phyloP scores from a whole-genome alignment of 2,113 vertebrate species.

The Nothocercus nigrocapillus region DNA sequence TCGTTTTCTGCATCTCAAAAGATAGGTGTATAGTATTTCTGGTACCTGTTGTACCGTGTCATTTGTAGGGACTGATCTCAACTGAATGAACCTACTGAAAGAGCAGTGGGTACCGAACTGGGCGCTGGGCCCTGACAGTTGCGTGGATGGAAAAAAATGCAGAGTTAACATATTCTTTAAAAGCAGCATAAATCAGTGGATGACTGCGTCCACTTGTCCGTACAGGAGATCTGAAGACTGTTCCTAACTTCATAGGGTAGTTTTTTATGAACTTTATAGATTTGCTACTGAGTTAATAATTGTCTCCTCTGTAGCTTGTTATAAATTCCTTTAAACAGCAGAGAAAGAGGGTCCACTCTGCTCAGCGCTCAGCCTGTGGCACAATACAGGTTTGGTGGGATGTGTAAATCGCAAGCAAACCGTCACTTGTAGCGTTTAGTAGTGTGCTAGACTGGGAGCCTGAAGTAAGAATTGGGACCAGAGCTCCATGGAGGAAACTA shows the following conservation, averaged over 20 bases:
- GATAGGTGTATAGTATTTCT: neutral
- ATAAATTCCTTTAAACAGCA: neutral
- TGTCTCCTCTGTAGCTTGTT: neutral
- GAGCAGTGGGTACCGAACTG: neutral
- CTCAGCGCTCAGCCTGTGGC: neutral
- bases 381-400: neutral
- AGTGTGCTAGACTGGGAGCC: neutral
- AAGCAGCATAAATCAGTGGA: neutral
- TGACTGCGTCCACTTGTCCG: neutral
- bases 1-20: neutral
- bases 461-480: neutral
- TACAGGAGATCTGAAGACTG: neutral
- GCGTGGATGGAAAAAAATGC: neutral
- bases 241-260: neutral
- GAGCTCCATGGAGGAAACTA: neutral
- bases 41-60: neutral
- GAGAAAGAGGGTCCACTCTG: neutral
- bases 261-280: constrained; percentile 12
- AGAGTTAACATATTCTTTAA: accelerated
- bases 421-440: neutral
- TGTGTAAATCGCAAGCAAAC: neutral
- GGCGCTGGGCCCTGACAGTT: neutral
- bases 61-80: neutral
- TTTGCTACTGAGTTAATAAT: constrained; percentile 32
- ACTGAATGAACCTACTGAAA: neutral